Evolutionary conservation across 2,797 vertebrate species (phyloP), one percentile per base, ranked within the genome.

Genomic region (Hybognathus amarus): DNA sequence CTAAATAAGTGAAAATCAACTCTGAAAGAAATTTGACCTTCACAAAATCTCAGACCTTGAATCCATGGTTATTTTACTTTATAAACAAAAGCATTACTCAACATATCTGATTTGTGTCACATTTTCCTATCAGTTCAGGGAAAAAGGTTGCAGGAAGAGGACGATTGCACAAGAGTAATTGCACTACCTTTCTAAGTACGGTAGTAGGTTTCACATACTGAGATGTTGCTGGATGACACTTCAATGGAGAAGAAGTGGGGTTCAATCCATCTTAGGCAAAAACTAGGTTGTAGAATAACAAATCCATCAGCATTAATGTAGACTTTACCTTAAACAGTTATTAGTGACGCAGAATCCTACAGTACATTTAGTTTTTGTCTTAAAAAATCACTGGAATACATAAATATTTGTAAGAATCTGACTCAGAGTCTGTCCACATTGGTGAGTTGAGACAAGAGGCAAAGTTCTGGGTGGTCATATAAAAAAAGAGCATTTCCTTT

Each of bases 251-350:
- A 54, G 47, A 74, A 74, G 6, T 36, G 50, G 30, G 30, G 22
- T 74, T 74, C 20, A 54, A n/a, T 54, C 30, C 47, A 74, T 74
- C 22, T 54, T 20, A 54, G 47, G 71, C 30, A 74, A 38, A 54
- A 59, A 6, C 50, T 59, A 4, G 59, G 1, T n/a, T 47, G 42
- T 22, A 50, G 77, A 47, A 78, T 47, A 36, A 50, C 9, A 78
- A 66, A 66, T 78, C 27, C 59, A 64, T 78, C 56, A 77, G 56
- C 75, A 77, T 45, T 50, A 78, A 52, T 78, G 61, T 6, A 66
- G 24, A 50, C 61, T 78, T 59, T 18, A 42, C 75, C 56, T 7
- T 63, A 10, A 52, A 61, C 56, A 77, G 56, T 77, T 45, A 45
- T 38, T 27, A 77, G 38, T 1, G 24, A 77, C 17, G 3, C 15